A percentile compares a stretch with the other conserved stretches of the same genome.
These are phyloP conservation scores for Lacerta viridis DNA, from an alignment of 2,797 vertebrate genomes.

Conservation along the genomic window DNA sequence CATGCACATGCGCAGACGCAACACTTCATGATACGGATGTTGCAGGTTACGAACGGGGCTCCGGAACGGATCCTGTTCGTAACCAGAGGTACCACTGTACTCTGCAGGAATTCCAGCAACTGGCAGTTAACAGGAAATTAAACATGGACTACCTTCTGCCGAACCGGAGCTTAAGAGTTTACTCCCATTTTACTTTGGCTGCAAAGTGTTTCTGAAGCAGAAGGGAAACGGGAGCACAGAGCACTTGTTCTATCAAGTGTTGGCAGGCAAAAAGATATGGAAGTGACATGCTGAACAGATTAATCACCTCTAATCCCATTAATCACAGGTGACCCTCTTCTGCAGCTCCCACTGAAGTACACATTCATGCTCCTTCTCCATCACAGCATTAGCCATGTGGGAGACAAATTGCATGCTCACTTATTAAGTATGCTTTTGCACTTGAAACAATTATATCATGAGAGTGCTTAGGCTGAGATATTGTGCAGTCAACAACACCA, in stretches of 20 bases:
- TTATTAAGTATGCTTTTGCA: conserved; percentile 14
- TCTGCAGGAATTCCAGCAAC: background rate
- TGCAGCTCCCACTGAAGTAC: background rate
- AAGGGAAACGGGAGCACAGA: background rate
- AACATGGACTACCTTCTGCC: background rate
- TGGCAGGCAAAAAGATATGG: background rate
- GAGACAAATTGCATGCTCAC: background rate
- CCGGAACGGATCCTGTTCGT: too few relatives aligned
- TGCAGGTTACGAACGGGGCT: too few relatives aligned
- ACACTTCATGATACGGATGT: too few relatives aligned
- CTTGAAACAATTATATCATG: background rate
- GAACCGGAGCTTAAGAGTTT: background rate
- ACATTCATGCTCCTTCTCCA: background rate
- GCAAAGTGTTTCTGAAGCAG: background rate
- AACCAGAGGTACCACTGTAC: too few relatives aligned
- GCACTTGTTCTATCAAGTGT: background rate
- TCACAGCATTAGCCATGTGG: background rate
- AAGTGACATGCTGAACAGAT: background rate
- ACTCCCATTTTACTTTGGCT: background rate
- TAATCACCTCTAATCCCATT: background rate
- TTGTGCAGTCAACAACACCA: background rate
- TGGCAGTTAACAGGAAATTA: background rate
- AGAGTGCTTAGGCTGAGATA: background rate
- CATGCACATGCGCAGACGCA: too few relatives aligned
- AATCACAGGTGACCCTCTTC: background rate